Conservation (phyloP, 2,888 invertebrate species). For the Thymelicus sylvestris region DNA sequence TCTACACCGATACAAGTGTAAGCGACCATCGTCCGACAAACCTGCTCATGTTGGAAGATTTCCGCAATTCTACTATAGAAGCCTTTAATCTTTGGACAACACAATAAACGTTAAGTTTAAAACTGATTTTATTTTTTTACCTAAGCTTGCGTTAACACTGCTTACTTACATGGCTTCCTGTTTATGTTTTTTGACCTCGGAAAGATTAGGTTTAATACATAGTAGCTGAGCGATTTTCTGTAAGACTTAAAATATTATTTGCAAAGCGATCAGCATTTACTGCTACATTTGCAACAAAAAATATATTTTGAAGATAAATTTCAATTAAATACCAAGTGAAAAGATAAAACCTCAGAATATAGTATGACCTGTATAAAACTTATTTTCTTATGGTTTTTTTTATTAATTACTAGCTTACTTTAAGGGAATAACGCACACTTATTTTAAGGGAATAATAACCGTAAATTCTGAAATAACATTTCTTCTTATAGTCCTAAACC, state of each 20-base stretch:
- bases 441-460: no score
- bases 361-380: no score
- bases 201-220: no score
- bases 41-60: slow-evolving; percentile 60
- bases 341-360: no score
- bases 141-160: slow-evolving; percentile 58
- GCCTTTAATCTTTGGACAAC: slow-evolving; percentile 66
- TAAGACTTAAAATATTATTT: slow-evolving; percentile 10
- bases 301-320: no score
- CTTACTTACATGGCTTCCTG: slow-evolving; percentile 39
- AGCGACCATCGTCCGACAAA: slow-evolving; percentile 36
- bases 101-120: slow-evolving; percentile 75
- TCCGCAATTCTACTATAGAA: slow-evolving; percentile 75
- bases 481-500: no score
- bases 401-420: no score
- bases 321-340: no score
- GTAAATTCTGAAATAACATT: no score
- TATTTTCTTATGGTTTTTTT: no score
- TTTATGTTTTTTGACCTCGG: slow-evolving; percentile 21
- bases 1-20: slow-evolving; percentile 40
- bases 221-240: slow-evolving; percentile 49
- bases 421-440: no score
- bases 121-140: slow-evolving; percentile 57
- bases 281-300: no score
- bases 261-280: slow-evolving; percentile 45